These are phyloP conservation scores for Iselma pallidipennis DNA, from an alignment of 2,888 invertebrate species.

Conservation along the genomic window DNA sequence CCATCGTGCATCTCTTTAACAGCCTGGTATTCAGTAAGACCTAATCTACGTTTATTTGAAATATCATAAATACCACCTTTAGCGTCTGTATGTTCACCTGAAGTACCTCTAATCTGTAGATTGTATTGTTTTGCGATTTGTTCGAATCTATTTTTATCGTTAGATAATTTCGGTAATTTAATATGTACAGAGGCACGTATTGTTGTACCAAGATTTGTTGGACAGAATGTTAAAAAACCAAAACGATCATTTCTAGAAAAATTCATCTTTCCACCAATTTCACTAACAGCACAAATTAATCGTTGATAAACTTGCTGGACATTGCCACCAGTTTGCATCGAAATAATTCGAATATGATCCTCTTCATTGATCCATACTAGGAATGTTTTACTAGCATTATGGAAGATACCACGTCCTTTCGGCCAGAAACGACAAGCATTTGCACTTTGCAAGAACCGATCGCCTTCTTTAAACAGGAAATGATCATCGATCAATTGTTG, in stretches of 20 bases:
- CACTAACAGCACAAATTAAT: slow-evolving; percentile 58
- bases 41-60: slow-evolving; percentile 68
- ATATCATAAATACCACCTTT: slow-evolving; percentile 67
- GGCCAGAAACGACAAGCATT: slow-evolving; percentile 97
- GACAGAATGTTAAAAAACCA: slow-evolving; percentile 74
- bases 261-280: slow-evolving; percentile 58
- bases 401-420: slow-evolving; percentile 88
- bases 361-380: slow-evolving; percentile 97
- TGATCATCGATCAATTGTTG: slow-evolving; percentile 95
- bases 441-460: slow-evolving; percentile 84
- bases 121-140: slow-evolving; percentile 63
- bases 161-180: slow-evolving; percentile 64
- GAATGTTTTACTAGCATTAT: slow-evolving; percentile 94
- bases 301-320: slow-evolving; percentile 72
- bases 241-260: slow-evolving; percentile 65
- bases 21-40: slow-evolving; percentile 66
- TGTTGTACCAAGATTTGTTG: slow-evolving; percentile 69
- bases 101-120: slow-evolving; percentile 63
- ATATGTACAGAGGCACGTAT: slow-evolving; percentile 73
- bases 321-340: slow-evolving; percentile 95
- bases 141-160: slow-evolving; percentile 59
- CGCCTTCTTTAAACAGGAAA: slow-evolving; percentile 96
- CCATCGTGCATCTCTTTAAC: slow-evolving; percentile 69
- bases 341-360: slow-evolving; percentile 95
- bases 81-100: slow-evolving; percentile 66